Evolutionary conservation across 2,888 invertebrate species (phyloP).

Genomic region (Tenthredo distinguenda): DNA sequence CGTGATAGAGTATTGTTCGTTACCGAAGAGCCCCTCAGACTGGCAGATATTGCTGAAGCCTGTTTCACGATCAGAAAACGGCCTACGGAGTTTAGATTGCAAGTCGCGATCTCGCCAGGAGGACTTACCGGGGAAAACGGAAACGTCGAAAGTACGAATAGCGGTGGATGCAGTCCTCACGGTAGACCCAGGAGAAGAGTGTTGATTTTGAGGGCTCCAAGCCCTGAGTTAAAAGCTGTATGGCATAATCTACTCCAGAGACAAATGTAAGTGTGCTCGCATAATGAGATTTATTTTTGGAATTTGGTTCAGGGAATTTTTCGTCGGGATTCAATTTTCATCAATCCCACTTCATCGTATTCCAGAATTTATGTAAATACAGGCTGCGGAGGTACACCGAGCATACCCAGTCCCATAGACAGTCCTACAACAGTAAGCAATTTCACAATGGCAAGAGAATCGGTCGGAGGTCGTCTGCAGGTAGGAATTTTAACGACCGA

Average conservation of each 20-base stretch:
- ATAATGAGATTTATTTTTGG: not conserved
- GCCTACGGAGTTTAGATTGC: constrained; percentile 91
- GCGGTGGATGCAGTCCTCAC: constrained; percentile 75
- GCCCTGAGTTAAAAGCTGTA: constrained; percentile 91
- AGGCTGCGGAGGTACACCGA: constrained; percentile 87
- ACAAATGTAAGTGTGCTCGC: constrained; percentile 86
- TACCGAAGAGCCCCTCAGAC: constrained; percentile 91
- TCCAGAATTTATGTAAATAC: constrained; percentile 91
- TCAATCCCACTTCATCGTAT: constrained; percentile 61
- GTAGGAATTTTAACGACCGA: constrained; percentile 60
- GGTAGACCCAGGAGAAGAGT: constrained; percentile 82
- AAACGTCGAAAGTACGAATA: constrained; percentile 63
- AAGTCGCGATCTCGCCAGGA: constrained; percentile 78
- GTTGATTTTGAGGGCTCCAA: constrained; percentile 89
- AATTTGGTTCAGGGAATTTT: not conserved
- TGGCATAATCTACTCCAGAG: constrained; percentile 94
- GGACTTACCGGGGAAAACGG: constrained; percentile 69
- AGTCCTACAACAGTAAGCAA: constrained; percentile 65
- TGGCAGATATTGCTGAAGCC: constrained; percentile 89
- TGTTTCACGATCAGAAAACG: constrained; percentile 93
- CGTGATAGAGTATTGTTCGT: constrained; percentile 92
- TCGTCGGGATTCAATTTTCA: not conserved
- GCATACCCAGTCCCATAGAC: constrained; percentile 89
- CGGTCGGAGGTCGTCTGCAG: constrained; percentile 68
- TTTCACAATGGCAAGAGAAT: constrained; percentile 66